Evolutionary conservation across 1,140 invertebrate genomes (phyloP).

Genomic region (Scaptomyza pallida): DNA sequence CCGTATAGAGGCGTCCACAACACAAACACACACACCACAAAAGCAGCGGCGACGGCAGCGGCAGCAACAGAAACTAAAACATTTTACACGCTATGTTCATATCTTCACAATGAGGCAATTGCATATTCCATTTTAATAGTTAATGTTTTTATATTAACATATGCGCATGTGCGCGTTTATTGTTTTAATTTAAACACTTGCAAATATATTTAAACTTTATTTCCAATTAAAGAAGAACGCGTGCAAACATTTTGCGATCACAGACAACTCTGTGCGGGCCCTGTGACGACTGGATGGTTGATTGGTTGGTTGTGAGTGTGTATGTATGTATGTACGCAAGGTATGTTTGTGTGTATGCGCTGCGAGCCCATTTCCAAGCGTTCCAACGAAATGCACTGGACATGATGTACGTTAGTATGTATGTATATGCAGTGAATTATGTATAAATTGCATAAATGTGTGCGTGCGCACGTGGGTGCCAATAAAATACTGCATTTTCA

Average conservation of each 20-base stretch:
- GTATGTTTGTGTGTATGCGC: conserved; percentile 18
- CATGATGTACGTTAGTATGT: conserved; percentile 26
- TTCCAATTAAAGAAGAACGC: conserved; percentile 21
- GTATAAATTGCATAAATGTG: conserved; percentile 9
- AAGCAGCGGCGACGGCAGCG: conserved; percentile 14
- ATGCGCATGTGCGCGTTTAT: conserved; percentile 14
- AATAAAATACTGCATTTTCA: conserved; percentile 6
- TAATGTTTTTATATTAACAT: not conserved
- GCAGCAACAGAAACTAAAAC: conserved; percentile 41
- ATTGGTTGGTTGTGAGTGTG: conserved; percentile 2
- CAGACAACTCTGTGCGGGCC: conserved; percentile 43
- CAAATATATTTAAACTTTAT: conserved; percentile 14
- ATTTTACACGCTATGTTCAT: conserved; percentile 38
- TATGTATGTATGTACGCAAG: conserved; percentile 10
- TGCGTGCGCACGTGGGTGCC: conserved; percentile 34
- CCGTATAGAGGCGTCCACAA: conserved; percentile 1
- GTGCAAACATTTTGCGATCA: conserved; percentile 53
- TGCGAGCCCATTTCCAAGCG: conserved; percentile 26
- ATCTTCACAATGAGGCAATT: not conserved
- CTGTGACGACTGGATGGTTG: conserved; percentile 17
- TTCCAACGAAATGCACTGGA: conserved; percentile 62
- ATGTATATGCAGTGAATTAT: conserved; percentile 5
- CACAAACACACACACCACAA: conserved; percentile 14
- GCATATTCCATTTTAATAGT: too few relatives aligned
- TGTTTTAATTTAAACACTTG: conserved; percentile 2